Percentiles rank a stretch among this genome's conserved stretches.
Conservation (phyloP, 2,797 vertebrate genomes). For the Rhyacichthys aspro region DNA sequence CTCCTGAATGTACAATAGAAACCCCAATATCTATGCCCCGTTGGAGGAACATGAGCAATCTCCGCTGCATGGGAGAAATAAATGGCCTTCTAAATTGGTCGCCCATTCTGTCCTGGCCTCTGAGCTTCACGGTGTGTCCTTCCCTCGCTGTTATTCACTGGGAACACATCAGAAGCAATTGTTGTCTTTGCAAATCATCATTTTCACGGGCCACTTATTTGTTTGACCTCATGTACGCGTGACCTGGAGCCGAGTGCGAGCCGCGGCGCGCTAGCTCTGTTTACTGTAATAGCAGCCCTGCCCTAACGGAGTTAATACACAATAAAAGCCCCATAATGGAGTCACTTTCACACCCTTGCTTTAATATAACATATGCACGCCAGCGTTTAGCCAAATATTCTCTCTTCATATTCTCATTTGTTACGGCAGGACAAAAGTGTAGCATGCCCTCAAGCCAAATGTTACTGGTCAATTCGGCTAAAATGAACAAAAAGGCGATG, state of each 20-base stretch:
- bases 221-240: constrained; percentile 20
- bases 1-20: not conserved
- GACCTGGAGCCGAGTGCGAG: constrained; percentile 15
- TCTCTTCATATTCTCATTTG: constrained; percentile 53
- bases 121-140: constrained; percentile 12
- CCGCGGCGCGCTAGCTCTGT: constrained; percentile 9
- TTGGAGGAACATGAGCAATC: constrained; percentile 5
- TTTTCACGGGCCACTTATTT: constrained; percentile 57
- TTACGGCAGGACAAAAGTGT: constrained; percentile 43
- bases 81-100: constrained; percentile 39
- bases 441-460: constrained; percentile 28
- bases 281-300: constrained; percentile 29
- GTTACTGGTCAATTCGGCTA: constrained; percentile 53
- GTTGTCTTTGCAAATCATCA: constrained; percentile 46
- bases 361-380: too few relatives aligned
- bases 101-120: constrained; percentile 32
- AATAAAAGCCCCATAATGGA: constrained; percentile 48
- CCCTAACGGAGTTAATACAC: constrained; percentile 35
- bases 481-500: constrained; percentile 57
- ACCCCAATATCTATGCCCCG: not conserved
- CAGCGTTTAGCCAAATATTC: constrained; percentile 26
- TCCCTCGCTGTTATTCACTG: constrained; percentile 27
- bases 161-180: constrained; percentile 43
- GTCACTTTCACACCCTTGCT: constrained; percentile 27
- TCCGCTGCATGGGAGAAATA: constrained; percentile 31